These are phyloP conservation scores for Cyanoramphus novaezelandiae DNA, from an alignment of 2,113 vertebrate species.

Conservation along the genomic window DNA sequence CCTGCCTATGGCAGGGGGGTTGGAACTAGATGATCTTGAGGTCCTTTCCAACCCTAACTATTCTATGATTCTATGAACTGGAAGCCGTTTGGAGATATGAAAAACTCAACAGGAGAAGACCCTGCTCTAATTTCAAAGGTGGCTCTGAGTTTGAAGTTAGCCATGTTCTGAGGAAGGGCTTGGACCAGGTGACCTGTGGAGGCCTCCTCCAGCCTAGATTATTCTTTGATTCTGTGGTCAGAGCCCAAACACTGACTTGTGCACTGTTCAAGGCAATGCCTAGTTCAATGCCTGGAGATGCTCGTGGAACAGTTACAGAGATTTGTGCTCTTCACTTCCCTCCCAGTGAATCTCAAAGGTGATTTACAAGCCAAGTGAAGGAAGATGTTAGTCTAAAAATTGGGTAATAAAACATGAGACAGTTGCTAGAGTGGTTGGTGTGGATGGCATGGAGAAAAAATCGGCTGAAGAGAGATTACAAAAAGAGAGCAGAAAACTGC, in stretches of 20 bases:
- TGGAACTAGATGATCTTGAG: no score
- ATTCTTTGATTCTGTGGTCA: background rate
- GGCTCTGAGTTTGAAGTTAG: background rate
- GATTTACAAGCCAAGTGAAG: background rate
- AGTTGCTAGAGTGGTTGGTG: background rate
- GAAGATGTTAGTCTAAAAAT: background rate
- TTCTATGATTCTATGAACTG: background rate
- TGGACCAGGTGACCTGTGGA: background rate
- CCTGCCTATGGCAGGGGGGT: no score
- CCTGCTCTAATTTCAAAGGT: background rate
- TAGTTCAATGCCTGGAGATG: background rate
- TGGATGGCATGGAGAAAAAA: background rate
- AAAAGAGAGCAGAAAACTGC: background rate
- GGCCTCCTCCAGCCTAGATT: background rate
- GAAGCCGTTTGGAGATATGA: background rate
- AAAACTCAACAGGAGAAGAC: background rate
- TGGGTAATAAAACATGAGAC: background rate
- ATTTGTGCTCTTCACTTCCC: background rate
- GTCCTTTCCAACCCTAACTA: no score
- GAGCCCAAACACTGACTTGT: background rate
- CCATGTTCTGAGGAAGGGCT: background rate
- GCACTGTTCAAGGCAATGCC: rapidly evolving
- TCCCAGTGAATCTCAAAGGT: background rate
- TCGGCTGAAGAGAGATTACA: background rate
- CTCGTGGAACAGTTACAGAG: background rate